These are phyloP conservation scores for Pseudococcus jackbeardsleyi DNA, from an alignment of 2,888 invertebrate genomes.

Conservation along the genomic window DNA sequence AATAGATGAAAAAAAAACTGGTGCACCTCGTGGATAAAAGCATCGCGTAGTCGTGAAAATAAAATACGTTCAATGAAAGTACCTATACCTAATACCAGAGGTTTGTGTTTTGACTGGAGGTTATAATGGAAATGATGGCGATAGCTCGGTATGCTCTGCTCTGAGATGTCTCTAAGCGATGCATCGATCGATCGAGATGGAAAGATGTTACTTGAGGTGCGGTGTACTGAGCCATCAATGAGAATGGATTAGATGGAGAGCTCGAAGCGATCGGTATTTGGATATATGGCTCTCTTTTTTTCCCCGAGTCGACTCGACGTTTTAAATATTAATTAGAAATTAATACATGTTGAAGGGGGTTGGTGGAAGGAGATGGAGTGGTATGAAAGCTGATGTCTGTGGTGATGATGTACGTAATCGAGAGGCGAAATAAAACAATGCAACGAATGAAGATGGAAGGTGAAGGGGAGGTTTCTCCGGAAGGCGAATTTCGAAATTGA, in stretches of 20 bases:
- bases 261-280: neutral
- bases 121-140: neutral
- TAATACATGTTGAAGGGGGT: neutral
- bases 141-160: neutral
- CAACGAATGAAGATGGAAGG: neutral
- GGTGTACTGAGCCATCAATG: neutral
- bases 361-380: neutral
- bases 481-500: neutral
- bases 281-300: neutral
- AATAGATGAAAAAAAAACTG: slow-evolving; percentile 1
- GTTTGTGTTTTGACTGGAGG: slow-evolving; percentile 11
- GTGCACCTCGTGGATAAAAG: neutral
- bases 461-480: neutral
- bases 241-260: neutral
- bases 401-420: neutral
- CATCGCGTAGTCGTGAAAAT: neutral
- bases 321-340: slow-evolving; percentile 41
- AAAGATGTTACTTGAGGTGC: neutral
- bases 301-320: neutral
- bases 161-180: neutral
- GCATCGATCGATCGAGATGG: slow-evolving; percentile 26
- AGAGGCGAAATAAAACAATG: neutral
- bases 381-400: neutral
- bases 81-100: neutral
- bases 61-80: slow-evolving; percentile 27